These are phyloP conservation scores for Drosophila arizonae DNA, from an alignment of 1,140 invertebrate species.

Conservation along the genomic window DNA sequence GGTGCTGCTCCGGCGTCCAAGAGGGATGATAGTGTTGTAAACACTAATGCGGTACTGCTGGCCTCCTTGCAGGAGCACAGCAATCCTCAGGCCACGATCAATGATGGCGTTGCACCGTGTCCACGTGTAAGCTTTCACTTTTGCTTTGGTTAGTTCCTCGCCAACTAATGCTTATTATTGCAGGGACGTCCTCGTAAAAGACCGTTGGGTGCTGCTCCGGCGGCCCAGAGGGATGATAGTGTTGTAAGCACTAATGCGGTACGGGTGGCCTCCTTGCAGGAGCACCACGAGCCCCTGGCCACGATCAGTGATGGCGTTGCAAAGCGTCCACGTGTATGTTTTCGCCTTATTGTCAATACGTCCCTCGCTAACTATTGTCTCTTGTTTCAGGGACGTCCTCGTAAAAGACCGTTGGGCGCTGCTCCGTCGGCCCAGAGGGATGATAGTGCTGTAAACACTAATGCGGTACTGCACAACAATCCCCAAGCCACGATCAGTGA, in stretches of 20 bases:
- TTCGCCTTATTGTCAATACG: no score
- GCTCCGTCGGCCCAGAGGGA: background rate
- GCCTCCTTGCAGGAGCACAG: background rate
- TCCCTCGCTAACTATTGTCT: background rate
- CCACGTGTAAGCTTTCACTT: no score
- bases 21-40: background rate
- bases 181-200: slow-evolving; percentile 23
- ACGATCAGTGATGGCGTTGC: slow-evolving; percentile 16
- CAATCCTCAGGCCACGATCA: background rate
- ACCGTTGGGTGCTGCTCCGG: background rate
- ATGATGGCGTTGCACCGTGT: slow-evolving; percentile 12
- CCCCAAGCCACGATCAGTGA: background rate
- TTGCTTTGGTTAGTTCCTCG: no score
- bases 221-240: background rate
- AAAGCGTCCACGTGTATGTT: slow-evolving; percentile 19
- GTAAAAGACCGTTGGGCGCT: no score
- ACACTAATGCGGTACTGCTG: background rate
- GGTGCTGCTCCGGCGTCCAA: no score
- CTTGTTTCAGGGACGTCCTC: no score
- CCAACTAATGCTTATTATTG: background rate
- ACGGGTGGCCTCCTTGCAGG: background rate
- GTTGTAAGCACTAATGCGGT: background rate
- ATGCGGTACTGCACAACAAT: background rate
- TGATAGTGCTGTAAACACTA: background rate
- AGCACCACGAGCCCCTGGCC: background rate